phyloP scores from a whole-genome alignment of 2,797 vertebrate species.

The Tapirus indicus region DNA sequence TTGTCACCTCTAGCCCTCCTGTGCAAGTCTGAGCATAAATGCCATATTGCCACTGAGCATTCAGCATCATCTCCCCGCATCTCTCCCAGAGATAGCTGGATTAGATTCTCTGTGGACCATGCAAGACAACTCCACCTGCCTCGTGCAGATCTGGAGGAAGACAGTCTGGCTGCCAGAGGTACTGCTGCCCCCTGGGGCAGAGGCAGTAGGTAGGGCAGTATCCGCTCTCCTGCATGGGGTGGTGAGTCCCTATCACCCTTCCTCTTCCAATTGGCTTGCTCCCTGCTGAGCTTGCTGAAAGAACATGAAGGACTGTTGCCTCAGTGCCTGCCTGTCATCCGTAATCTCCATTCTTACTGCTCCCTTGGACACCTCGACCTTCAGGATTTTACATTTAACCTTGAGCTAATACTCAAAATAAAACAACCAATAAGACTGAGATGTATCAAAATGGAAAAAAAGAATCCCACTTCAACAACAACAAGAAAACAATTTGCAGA shows the following conservation, averaged over 20 bases:
- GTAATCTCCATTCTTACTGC: neutral
- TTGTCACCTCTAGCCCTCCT: too few relatives aligned
- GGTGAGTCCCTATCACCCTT: too few relatives aligned
- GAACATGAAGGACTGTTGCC: neutral
- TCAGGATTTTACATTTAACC: neutral
- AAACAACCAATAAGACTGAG: neutral
- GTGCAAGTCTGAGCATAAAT: too few relatives aligned
- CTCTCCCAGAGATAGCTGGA: fast-evolving
- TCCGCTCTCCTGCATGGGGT: neutral
- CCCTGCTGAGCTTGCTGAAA: neutral
- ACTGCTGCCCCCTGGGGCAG: fast-evolving
- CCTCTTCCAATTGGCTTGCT: too few relatives aligned
- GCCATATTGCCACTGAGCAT: neutral
- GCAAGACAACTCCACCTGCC: neutral
- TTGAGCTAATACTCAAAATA: neutral
- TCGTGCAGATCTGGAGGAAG: neutral
- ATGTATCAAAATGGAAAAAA: neutral
- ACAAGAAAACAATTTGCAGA: neutral
- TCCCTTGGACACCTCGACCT: too few relatives aligned
- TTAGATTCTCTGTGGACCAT: neutral
- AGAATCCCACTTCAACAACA: neutral
- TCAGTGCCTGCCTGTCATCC: too few relatives aligned
- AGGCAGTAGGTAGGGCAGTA: too few relatives aligned
- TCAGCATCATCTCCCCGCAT: too few relatives aligned
- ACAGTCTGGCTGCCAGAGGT: fast-evolving